phyloP scores from a whole-genome alignment of 2,888 invertebrate species.

The Agrotis ipsilon region DNA sequence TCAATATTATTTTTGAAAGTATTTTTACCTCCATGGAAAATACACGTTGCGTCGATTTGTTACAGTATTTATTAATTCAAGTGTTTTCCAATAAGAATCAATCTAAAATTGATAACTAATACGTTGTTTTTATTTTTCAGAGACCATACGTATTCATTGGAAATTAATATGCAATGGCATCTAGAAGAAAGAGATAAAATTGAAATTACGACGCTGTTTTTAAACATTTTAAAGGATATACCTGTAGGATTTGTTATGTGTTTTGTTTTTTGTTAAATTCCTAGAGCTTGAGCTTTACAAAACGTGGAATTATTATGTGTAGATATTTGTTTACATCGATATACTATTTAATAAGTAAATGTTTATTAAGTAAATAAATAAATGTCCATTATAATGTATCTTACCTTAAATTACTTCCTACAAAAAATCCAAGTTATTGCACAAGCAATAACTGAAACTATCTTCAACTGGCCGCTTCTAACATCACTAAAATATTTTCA shows the following conservation, averaged over 20 bases:
- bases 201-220: neutral
- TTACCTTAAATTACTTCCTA: slow-evolving; percentile 82
- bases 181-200: neutral
- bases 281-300: slow-evolving; percentile 11
- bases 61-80: too few relatives aligned
- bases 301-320: too few relatives aligned
- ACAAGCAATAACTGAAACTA: slow-evolving; percentile 84
- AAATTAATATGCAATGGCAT: neutral
- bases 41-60: too few relatives aligned
- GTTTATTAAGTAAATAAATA: slow-evolving; percentile 1
- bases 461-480: slow-evolving; percentile 82
- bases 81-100: slow-evolving; percentile 5
- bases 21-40: too few relatives aligned
- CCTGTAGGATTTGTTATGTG: too few relatives aligned
- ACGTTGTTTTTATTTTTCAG: slow-evolving; percentile 72
- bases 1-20: too few relatives aligned
- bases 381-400: slow-evolving; percentile 35
- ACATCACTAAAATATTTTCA: slow-evolving; percentile 82
- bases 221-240: too few relatives aligned
- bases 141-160: slow-evolving; percentile 81
- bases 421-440: slow-evolving; percentile 89
- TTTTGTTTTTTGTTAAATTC: too few relatives aligned
- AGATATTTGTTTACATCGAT: neutral
- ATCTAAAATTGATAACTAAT: neutral
- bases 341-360: neutral